A percentile compares a stretch with the other conserved stretches of the same genome.
Conservation (phyloP, 1,140 invertebrate species). For the Drosophila aff. region DNA sequence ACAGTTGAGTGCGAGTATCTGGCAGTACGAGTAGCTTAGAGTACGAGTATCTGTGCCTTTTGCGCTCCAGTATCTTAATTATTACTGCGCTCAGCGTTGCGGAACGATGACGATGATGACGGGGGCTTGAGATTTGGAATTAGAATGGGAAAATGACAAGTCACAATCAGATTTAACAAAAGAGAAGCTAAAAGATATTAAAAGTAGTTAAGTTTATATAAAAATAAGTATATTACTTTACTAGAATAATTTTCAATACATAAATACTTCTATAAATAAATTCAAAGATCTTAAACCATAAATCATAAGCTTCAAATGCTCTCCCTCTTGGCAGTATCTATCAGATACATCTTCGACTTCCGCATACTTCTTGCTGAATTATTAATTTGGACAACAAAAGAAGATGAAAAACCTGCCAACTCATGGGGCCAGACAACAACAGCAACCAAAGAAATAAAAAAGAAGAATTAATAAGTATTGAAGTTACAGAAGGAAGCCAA, state of each 20-base stretch:
- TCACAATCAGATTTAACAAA: conserved; percentile 30
- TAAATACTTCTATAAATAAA: conserved; percentile 2
- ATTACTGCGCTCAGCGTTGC: conserved; percentile 58
- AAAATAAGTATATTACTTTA: neutral
- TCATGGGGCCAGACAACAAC: conserved; percentile 8
- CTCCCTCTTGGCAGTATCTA: neutral
- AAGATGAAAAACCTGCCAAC: conserved; percentile 21
- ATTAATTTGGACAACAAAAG: conserved; percentile 21
- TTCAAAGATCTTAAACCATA: neutral
- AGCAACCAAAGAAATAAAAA: neutral
- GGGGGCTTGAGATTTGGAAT: neutral
- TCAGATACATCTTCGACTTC: conserved; percentile 35
- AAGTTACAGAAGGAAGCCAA: conserved; percentile 41
- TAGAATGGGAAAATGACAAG: conserved; percentile 47
- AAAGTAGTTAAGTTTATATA: neutral
- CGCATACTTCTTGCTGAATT: conserved; percentile 46
- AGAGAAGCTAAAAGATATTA: neutral
- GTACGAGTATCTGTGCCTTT: conserved; percentile 25
- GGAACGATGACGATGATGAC: conserved; percentile 43
- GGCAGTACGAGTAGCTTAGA: conserved; percentile 7
- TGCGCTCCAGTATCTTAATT: conserved; percentile 70
- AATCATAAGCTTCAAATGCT: neutral
- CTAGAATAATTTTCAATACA: neutral
- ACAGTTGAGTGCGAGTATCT: conserved; percentile 2
- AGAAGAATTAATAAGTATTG: conserved; percentile 29